Evolutionary conservation across 2,797 vertebrate genomes (phyloP), one percentile per base, ranked within the genome.

Genomic region (Trematomus bernacchii): DNA sequence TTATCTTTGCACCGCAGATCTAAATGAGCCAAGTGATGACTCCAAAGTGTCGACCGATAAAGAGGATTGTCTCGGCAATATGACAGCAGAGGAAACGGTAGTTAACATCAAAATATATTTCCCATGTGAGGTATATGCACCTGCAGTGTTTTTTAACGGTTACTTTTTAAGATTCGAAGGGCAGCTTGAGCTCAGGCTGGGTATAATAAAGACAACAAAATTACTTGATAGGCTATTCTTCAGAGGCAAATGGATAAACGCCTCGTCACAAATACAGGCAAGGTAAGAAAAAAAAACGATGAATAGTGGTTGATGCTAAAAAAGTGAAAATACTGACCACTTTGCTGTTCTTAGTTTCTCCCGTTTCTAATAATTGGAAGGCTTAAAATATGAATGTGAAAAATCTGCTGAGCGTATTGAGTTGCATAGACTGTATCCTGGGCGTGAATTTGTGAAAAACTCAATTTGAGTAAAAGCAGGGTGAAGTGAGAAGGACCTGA

Each of bases 11-110:
- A 14, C 44, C 66, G 15, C 64, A 86, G 84, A 59, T 66, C 15
- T 13, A 48, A 21, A 69, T 10, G 16, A 84, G 42, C 10, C 1
- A 12, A 15, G 19, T 37, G 62, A 19, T 18, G 48, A 64, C 27
- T 27, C 27, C 27, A 5, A 27, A 21, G 27, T 27, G 27, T 27
- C 14, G 2, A 40, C 59, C 52, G 66, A 4, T 44, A 11, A 0
- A 62, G 30, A 21, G 1, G 18, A 54, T 37, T 7, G 16, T 27
- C 15, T 66, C 66, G 51, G 42, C 63, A 58, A 11, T 33, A 6
- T 10, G 8, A 57, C 40, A 23, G 51, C 66, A 71, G 37, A 84
- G 65, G 76, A 83, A 57, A 65, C 6, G 64, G 67, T 71, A 57
- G 47, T 30, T 78, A 67, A n/a, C 47, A 33, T 37, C 8, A 6